phyloP scores from a whole-genome alignment of 2,888 invertebrate species.

The Timandra comae region DNA sequence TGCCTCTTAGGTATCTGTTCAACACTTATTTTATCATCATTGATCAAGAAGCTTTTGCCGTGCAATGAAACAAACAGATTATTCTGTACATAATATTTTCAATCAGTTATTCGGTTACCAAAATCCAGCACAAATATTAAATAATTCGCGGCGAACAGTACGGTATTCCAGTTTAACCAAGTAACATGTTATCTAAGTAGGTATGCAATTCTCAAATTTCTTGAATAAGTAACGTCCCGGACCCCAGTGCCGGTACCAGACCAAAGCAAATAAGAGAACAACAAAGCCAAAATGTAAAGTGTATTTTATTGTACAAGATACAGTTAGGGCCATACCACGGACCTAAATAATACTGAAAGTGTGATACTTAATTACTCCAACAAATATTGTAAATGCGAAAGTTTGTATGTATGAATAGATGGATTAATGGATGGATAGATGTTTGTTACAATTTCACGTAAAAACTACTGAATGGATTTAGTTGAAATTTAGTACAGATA shows the following conservation, averaged over 20 bases:
- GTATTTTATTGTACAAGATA: constrained; percentile 51
- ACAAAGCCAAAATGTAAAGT: constrained; percentile 53
- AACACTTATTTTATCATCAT: no score
- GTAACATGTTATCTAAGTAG: constrained; percentile 18
- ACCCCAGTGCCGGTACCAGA: constrained; percentile 27
- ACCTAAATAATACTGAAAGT: constrained; percentile 16
- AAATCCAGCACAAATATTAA: constrained; percentile 2
- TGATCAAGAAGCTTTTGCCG: no score
- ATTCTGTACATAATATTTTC: no score
- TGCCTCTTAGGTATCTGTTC: no score
- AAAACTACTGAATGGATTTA: no score
- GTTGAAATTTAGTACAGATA: no score
- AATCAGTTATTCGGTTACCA: no score
- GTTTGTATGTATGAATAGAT: no score
- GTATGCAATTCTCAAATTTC: constrained; percentile 33
- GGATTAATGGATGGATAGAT: no score
- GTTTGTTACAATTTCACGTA: no score
- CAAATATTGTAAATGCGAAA: no score
- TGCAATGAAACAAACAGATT: no score
- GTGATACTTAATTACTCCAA: not conserved
- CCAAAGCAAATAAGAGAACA: constrained; percentile 42
- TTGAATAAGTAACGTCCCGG: constrained; percentile 34
- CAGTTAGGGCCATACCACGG: constrained; percentile 21
- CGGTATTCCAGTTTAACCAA: constrained; percentile 9
- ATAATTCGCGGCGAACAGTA: constrained; percentile 4